phyloP scores from a whole-genome alignment of 1,140 invertebrate species.

The Solen grandis region DNA sequence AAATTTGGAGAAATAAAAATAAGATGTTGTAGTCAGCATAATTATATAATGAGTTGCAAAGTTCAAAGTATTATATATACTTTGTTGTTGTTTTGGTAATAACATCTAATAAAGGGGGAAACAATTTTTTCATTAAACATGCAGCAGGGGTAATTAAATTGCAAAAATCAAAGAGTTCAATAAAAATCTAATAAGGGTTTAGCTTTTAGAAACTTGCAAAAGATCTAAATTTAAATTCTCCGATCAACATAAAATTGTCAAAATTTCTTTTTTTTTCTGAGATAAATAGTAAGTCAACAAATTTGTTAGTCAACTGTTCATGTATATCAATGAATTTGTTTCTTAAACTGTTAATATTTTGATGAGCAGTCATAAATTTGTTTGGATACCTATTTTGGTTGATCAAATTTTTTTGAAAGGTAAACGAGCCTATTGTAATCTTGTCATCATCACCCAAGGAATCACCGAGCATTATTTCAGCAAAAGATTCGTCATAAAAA shows the following conservation, averaged over 20 bases:
- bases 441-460: not conserved
- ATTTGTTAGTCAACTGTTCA: constrained; percentile 16
- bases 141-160: too few species aligned
- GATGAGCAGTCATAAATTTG: constrained; percentile 17
- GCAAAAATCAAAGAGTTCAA: too few species aligned
- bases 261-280: constrained; percentile 41
- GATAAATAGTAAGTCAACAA: constrained; percentile 36
- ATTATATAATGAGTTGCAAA: too few species aligned
- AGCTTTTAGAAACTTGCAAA: too few species aligned
- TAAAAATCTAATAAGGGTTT: too few species aligned
- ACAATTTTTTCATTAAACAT: too few species aligned
- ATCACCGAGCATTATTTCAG: not conserved
- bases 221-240: not conserved
- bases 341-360: constrained; percentile 54
- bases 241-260: not conserved
- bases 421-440: too few species aligned
- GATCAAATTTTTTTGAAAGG: not conserved
- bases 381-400: constrained; percentile 17
- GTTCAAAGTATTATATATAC: too few species aligned
- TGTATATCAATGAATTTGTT: constrained; percentile 32
- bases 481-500: not conserved
- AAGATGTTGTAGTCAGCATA: too few species aligned
- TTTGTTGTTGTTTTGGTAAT: too few species aligned
- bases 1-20: too few species aligned
- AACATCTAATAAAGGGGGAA: too few species aligned